Evolutionary conservation across 30 jellyfish, hydroid and myxozoan genomes (phyloP).

Genomic region (Pelagia noctiluca): DNA sequence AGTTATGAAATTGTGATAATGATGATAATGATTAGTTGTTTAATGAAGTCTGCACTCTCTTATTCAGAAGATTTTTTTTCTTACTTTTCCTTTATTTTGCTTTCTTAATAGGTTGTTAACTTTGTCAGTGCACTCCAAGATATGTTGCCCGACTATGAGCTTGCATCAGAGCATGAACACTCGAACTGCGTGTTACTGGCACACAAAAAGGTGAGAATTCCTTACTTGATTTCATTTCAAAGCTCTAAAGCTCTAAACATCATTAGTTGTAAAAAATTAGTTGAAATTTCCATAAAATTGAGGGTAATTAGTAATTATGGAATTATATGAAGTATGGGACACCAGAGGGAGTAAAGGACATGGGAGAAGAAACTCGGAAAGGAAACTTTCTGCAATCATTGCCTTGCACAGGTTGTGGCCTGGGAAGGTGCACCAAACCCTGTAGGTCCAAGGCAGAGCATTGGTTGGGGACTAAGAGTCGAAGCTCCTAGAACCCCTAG

Average conservation of each 20-base stretch:
- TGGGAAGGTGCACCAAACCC: no score
- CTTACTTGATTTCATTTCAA: background rate
- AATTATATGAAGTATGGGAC: no score
- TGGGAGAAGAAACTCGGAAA: no score
- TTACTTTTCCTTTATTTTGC: background rate
- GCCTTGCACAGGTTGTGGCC: no score
- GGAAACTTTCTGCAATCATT: no score
- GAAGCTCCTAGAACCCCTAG: no score
- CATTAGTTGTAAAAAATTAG: background rate
- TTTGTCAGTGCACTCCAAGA: conserved; percentile 81
- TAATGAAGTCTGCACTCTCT: background rate
- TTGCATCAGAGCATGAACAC: conserved; percentile 99
- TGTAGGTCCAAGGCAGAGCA: no score
- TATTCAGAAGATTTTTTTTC: background rate
- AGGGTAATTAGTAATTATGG: no score
- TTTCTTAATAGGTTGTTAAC: conserved; percentile 80
- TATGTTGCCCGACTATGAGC: conserved; percentile 84
- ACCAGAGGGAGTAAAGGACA: no score
- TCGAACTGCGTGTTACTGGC: conserved; percentile 96
- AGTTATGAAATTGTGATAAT: no score
- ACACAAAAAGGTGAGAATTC: conserved; percentile 84
- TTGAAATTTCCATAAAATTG: background rate
- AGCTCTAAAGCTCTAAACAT: background rate
- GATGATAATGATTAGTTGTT: no score
- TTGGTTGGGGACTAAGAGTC: no score